Conservation (phyloP, 2,888 invertebrate species). For the Synergus umbraculus region DNA sequence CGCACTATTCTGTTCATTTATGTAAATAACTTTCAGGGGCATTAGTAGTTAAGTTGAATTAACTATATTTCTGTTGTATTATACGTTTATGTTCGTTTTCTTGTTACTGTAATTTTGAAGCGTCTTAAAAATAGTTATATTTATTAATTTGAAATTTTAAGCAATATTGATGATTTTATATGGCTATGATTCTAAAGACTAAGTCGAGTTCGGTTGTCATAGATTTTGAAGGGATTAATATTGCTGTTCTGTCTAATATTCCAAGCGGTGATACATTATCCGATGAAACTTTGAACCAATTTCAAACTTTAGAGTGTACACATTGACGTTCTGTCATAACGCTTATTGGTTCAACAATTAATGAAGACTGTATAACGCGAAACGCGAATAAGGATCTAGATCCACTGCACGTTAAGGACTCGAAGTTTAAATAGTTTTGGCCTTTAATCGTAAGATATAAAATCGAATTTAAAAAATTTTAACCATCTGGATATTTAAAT, state of each 20-base stretch:
- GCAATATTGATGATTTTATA: no score
- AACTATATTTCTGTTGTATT: no score
- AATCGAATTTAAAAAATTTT: not conserved
- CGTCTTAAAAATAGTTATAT: no score
- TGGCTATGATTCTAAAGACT: no score
- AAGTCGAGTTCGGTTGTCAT: not conserved
- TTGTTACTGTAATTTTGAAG: no score
- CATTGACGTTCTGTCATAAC: not conserved
- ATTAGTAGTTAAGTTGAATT: not conserved
- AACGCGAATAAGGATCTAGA: no score
- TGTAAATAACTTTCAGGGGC: not conserved
- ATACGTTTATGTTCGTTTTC: no score
- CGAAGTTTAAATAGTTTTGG: no score
- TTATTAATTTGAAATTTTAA: no score
- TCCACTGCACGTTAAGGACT: no score
- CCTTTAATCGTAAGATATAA: no score
- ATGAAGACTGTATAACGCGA: no score
- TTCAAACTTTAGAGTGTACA: conserved; percentile 2
- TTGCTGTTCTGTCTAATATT: not conserved
- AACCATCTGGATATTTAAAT: not conserved
- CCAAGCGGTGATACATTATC: not conserved
- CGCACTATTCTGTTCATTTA: not conserved
- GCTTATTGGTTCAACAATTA: not conserved
- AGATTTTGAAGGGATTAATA: not conserved
- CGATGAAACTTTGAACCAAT: not conserved